phyloP scores from a whole-genome alignment of 1,140 invertebrate genomes.

The Stegodyphus mimosarum region DNA sequence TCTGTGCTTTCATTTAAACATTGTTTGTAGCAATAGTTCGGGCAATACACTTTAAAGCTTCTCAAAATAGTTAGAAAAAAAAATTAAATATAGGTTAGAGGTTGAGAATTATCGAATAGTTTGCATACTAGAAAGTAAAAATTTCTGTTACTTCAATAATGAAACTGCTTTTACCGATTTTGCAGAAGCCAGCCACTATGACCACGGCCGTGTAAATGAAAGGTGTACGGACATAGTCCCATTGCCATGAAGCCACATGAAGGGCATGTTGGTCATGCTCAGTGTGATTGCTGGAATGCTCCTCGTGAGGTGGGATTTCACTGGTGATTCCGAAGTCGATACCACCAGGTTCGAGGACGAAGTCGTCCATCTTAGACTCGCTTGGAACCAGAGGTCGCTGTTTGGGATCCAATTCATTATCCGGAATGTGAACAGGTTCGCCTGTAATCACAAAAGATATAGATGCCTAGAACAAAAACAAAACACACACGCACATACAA shows the following conservation, averaged over 20 bases:
- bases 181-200: conserved; percentile 73
- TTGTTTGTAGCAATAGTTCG: too few species aligned
- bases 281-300: not conserved
- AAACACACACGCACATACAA: not conserved
- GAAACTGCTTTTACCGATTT: conserved; percentile 71
- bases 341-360: not conserved
- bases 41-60: too few species aligned
- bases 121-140: too few species aligned
- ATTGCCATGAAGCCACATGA: conserved; percentile 71
- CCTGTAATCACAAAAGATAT: conserved; percentile 7
- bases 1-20: too few species aligned
- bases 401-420: conserved; percentile 33
- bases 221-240: conserved; percentile 73
- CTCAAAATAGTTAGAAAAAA: too few species aligned
- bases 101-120: too few species aligned
- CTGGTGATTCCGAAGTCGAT: not conserved
- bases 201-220: conserved; percentile 74
- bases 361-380: too few species aligned
- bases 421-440: conserved; percentile 15
- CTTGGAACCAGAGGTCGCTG: not conserved
- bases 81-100: too few species aligned
- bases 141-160: not conserved
- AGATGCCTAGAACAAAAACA: not conserved
- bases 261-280: conserved; percentile 63
- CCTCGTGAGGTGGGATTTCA: not conserved